Base-by-base conservation (phyloP, 2,797 vertebrate genomes). In the Triplophysa yarkandensis region DNA sequence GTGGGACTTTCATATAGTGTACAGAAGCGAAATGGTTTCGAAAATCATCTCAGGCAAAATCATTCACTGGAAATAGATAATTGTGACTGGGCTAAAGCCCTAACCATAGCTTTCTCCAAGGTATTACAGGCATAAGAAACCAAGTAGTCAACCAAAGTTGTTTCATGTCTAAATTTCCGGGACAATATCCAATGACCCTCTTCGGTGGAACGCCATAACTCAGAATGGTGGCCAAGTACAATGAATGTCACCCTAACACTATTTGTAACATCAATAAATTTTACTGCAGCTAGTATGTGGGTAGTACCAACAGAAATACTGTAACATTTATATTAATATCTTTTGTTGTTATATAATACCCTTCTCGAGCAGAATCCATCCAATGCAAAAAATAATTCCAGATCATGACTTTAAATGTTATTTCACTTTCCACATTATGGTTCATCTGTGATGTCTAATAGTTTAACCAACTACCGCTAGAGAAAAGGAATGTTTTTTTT, bases 41-140 rank as follows among this genome's bases (percentile, higher is more conserved):
- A 68, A 67, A 67, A 61, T 71, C 41, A 36, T 17, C 21, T 11
- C 9, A 13, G 32, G 60, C 41, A 19, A 65, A 70, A 74, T 65
- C 41, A 39, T 52, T 75, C 61, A 63, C 66, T 69, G 65, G 48
- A 64, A 74, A 74, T 54, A 64, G 66, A 70, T 63, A 43, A 64
- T 71, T 65, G 71, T 41, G 68, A 70, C 60, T 69, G 66, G 63
- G 61, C 58, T 74, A 63, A 70, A 74, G 70, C 71, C 71, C 64
- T 68, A 70, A 74, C 43, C 39, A 62, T 69, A 28, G 65, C 48
- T 61, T 57, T 74, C 70, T 73, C 61, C 66, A 55, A 69, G 62
- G 62, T 68, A 62, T 75, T 75, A 75, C 73, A 75, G 73, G 73
- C 73, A 67, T 68, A 75, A 75, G 72, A 68, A 75, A 75, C 73